phyloP scores from a whole-genome alignment of 2,797 vertebrate genomes.

The Acropternis orthonyx region DNA sequence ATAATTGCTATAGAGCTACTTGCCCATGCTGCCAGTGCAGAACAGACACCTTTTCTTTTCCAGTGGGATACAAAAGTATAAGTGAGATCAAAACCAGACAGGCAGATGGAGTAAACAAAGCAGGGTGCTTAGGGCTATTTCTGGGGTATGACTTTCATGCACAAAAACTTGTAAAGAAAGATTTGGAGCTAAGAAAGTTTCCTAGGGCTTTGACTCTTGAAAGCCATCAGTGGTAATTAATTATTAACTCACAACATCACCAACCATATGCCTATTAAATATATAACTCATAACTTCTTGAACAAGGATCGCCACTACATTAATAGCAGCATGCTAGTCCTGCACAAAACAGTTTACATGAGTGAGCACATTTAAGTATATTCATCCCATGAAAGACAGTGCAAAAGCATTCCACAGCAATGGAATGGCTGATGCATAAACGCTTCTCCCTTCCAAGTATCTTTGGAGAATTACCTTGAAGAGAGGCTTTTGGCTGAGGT shows the following conservation, averaged over 20 bases:
- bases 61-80: not conserved
- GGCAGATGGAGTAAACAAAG: constrained; percentile 29
- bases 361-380: not conserved
- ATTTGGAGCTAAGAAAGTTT: constrained; percentile 9
- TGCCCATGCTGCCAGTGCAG: not conserved
- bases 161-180: constrained; percentile 23
- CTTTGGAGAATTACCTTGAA: not conserved
- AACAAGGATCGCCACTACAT: not conserved
- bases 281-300: not conserved
- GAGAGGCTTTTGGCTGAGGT: not conserved
- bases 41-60: not conserved
- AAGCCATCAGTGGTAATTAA: not conserved
- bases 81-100: not conserved
- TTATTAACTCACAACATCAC: constrained; percentile 38
- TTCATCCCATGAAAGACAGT: not conserved
- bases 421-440: not conserved
- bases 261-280: constrained; percentile 24
- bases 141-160: not conserved
- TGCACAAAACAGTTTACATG: not conserved
- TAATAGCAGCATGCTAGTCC: not conserved
- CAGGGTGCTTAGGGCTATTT: not conserved
- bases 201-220: constrained; percentile 4
- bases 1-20: not conserved
- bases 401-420: not conserved
- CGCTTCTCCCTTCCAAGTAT: not conserved